These are phyloP conservation scores for Rhinichthys klamathensis DNA, from an alignment of 2,113 vertebrate genomes.

Conservation along the genomic window DNA sequence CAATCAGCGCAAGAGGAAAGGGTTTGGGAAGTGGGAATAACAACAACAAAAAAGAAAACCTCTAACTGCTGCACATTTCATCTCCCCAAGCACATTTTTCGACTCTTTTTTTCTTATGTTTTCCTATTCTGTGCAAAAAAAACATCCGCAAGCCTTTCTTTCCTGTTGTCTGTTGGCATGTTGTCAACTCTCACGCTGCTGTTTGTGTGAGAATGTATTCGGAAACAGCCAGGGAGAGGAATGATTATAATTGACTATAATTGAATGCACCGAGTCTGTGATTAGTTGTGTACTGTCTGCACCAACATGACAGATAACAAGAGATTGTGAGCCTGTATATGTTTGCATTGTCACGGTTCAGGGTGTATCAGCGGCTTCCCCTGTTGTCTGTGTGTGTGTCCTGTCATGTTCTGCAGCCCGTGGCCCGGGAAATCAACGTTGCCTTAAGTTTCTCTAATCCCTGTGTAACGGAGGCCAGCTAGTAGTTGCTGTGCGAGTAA, in stretches of 20 bases:
- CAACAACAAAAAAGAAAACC: not conserved
- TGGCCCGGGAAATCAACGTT: too few species aligned
- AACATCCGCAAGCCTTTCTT: not conserved
- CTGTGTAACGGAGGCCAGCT: too few species aligned
- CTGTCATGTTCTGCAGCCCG: too few species aligned
- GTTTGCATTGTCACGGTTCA: not conserved
- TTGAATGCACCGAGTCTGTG: not conserved
- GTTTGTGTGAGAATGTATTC: constrained; percentile 12
- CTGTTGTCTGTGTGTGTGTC: too few species aligned
- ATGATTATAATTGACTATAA: not conserved
- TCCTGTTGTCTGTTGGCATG: not conserved
- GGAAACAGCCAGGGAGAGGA: not conserved
- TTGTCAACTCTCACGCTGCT: not conserved
- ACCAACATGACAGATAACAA: not conserved
- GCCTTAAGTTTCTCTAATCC: too few species aligned
- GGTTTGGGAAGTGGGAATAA: not conserved
- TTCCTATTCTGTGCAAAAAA: not conserved
- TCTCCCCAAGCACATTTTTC: not conserved
- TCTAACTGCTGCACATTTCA: not conserved
- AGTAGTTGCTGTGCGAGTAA: too few species aligned
- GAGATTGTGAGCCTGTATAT: not conserved
- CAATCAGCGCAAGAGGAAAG: not conserved
- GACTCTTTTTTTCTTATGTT: not conserved
- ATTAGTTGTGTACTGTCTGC: not conserved
- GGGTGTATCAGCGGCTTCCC: too few species aligned